phyloP scores from a whole-genome alignment of 2,888 invertebrate species.

The Hypomecis atomaria region DNA sequence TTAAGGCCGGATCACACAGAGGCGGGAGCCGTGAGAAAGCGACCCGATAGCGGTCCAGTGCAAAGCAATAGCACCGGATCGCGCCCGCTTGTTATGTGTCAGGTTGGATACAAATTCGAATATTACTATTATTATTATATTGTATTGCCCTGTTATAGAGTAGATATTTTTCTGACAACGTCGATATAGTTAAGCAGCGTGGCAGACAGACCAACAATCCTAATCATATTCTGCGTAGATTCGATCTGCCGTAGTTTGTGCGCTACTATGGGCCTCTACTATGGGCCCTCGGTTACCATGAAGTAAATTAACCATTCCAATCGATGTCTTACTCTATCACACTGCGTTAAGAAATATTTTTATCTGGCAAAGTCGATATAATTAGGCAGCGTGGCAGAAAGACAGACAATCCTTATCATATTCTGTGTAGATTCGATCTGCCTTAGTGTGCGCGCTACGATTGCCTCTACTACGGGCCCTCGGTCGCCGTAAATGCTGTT shows the following conservation, averaged over 20 bases:
- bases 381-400: constrained; percentile 99
- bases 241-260: constrained; percentile 97
- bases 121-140: too few species aligned
- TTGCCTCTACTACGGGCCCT: constrained; percentile 98
- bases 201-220: constrained; percentile 98
- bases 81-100: too few species aligned
- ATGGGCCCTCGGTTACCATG: constrained; percentile 99
- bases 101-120: too few species aligned
- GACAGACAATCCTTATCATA: constrained; percentile 98
- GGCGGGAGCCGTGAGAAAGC: too few species aligned
- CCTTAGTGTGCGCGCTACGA: constrained; percentile 97
- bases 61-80: too few species aligned
- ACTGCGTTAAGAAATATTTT: too few species aligned
- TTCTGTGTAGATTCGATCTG: constrained; percentile 96
- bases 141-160: constrained; percentile 5
- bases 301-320: constrained; percentile 96
- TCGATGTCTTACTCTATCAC: too few species aligned
- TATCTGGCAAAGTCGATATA: too few species aligned
- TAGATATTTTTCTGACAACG: constrained; percentile 87
- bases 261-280: constrained; percentile 97
- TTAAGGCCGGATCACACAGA: too few species aligned
- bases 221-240: constrained; percentile 96
- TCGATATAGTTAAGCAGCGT: constrained; percentile 99
- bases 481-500: constrained; percentile 90
- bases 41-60: too few species aligned